phyloP scores from a whole-genome alignment of 2,888 invertebrate species.

The Trachelus iudaicus region DNA sequence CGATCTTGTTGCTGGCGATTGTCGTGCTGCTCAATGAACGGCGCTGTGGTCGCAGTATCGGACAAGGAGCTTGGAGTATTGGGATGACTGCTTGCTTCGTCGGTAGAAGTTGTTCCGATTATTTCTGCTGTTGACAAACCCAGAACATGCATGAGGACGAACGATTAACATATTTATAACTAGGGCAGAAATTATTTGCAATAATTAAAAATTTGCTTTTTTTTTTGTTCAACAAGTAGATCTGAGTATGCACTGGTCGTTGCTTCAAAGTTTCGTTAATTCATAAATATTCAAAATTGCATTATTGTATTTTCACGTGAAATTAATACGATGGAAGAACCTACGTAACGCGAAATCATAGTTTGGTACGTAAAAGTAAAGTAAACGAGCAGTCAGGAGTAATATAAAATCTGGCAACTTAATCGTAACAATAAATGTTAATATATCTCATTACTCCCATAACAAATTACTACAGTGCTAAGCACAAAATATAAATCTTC shows the following conservation, averaged over 20 bases:
- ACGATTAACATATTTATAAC: neutral
- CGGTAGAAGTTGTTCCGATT: constrained; percentile 32
- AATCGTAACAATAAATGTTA: neutral
- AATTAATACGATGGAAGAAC: neutral
- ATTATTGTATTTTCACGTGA: neutral
- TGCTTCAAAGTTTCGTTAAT: neutral
- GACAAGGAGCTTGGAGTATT: constrained; percentile 45
- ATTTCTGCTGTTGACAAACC: constrained; percentile 33
- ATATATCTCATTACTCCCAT: neutral
- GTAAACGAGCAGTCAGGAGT: neutral
- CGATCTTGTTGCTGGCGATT: constrained; percentile 40
- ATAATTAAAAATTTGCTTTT: neutral
- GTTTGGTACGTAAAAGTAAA: neutral
- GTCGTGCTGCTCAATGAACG: constrained; percentile 28
- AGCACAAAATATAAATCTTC: too few relatives aligned
- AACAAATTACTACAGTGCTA: too few relatives aligned
- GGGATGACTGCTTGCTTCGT: constrained; percentile 23
- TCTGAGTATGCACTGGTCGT: neutral
- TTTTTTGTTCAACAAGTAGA: constrained; percentile 2
- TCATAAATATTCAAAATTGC: neutral
- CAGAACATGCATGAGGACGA: neutral
- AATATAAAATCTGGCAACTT: neutral
- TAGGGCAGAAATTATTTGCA: constrained; percentile 4
- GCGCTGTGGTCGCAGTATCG: constrained; percentile 33
- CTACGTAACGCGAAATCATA: neutral